Base-by-base conservation (phyloP, 1,140 invertebrate genomes). In the Ostrea denselamellosa region DNA sequence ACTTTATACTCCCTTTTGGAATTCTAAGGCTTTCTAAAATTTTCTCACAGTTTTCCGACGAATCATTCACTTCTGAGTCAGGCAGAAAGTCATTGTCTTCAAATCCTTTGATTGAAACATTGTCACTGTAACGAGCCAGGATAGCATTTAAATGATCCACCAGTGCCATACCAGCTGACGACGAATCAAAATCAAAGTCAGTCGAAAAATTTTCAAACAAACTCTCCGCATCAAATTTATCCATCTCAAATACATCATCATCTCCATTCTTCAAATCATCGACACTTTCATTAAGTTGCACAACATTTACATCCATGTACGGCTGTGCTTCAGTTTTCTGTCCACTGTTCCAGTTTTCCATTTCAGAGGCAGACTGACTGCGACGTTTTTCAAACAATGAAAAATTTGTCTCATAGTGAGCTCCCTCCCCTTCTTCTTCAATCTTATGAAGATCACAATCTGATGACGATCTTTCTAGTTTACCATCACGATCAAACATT, bases 121-220 rank as follows among this genome's bases (percentile, higher is more conserved):
- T 81, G 56, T 83, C 85, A 53, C 90, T 91, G 83, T 93, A 93
- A 85, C 90, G 91, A 51, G 90, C 89, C 51, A 93, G 89, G 19
- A 93, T 90, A 88, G 92, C 91, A 89, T 93, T 93, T 7, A 93
- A 89, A 12, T 92, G 85, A 28, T 92, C 92, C 12, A 93, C 91
- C 1, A 92, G 88, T 1, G 90, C 91, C 86, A 92, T 88, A 12
- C 92, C 91, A 22, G 92, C 93, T 52, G 90, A 83, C 7, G 91
- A 90, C 8, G 91, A 90, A 54, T 91, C 91, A 28, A 91, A 85
- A 85, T 91, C 91, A 28, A 91, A 89, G 44, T 91, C 89, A 9
- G 86, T 58, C 8, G 84, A 68, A n/a, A 89, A 89, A 9, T 81
- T 56, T 10, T 87, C 86, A 34, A 87, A 87, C 28, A 87, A 87